Percentiles rank a stretch among this genome's conserved stretches.
These are phyloP conservation scores for Micromys minutus DNA, from an alignment of 2,113 vertebrate species.

Conservation along the genomic window DNA sequence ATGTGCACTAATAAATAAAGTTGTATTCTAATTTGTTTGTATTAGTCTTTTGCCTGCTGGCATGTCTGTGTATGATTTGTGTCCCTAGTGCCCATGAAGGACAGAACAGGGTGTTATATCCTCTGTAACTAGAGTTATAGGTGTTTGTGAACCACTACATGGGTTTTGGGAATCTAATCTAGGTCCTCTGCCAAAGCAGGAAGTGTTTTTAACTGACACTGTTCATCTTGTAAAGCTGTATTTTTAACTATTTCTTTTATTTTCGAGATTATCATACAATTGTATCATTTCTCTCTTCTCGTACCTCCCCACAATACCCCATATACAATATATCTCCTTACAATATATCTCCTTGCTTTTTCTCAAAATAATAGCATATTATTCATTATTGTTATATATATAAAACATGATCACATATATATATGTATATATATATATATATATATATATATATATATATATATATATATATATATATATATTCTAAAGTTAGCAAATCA, in stretches of 20 bases:
- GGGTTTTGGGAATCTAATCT: neutral
- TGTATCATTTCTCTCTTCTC: neutral
- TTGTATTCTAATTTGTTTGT: neutral
- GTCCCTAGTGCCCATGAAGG: neutral
- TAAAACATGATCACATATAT: neutral
- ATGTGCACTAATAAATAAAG: neutral
- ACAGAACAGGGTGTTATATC: neutral
- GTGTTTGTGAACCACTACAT: neutral
- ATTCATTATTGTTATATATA: neutral
- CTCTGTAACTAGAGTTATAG: neutral
- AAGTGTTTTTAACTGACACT: neutral
- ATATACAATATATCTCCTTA: no score
- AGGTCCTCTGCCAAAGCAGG: neutral
- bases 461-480: neutral
- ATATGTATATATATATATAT: neutral
- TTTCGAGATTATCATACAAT: neutral
- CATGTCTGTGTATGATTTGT: neutral
- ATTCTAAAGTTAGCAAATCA: neutral
- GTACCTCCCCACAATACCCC: neutral
- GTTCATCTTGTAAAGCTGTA: neutral
- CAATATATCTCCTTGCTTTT: neutral
- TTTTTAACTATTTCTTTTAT: neutral
- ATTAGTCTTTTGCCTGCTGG: neutral
- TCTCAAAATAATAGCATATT: neutral
- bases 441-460: neutral